Evolutionary conservation across 2,888 invertebrate genomes (phyloP).

Genomic region (Chalcis sispes): DNA sequence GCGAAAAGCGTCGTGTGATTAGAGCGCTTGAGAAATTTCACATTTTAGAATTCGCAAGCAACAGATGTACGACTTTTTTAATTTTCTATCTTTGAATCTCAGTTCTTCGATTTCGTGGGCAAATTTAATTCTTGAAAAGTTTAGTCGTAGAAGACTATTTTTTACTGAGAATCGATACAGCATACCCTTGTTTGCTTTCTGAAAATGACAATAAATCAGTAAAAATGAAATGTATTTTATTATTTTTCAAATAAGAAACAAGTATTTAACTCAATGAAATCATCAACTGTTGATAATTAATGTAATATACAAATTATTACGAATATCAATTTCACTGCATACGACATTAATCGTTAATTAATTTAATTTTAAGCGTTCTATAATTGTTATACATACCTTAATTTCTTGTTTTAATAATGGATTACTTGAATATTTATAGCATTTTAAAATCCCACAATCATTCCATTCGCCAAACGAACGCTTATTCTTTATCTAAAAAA

Average conservation of each 20-base stretch:
- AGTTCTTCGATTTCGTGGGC: constrained; percentile 22
- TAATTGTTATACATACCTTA: constrained; percentile 8
- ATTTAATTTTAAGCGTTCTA: no score
- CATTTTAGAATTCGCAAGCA: constrained; percentile 7
- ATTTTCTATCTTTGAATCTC: neutral
- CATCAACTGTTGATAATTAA: no score
- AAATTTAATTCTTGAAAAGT: constrained; percentile 9
- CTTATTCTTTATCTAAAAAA: constrained; percentile 38
- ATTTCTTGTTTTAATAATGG: constrained; percentile 6
- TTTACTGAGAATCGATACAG: neutral
- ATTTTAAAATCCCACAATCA: constrained; percentile 19
- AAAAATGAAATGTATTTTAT: no score
- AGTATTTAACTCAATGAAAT: no score
- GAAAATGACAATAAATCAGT: no score
- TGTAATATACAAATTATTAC: no score
- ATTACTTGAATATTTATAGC: neutral
- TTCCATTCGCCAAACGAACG: constrained; percentile 18
- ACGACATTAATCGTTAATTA: no score
- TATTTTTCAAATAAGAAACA: no score
- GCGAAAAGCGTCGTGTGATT: constrained; percentile 35
- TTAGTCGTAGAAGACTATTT: constrained; percentile 26
- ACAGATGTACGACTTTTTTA: constrained; percentile 1
- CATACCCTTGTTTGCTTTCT: no score
- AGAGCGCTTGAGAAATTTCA: constrained; percentile 13
- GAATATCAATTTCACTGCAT: no score